Evolutionary conservation across 2,797 vertebrate genomes (phyloP).

Genomic region (Cichlasoma orientale): DNA sequence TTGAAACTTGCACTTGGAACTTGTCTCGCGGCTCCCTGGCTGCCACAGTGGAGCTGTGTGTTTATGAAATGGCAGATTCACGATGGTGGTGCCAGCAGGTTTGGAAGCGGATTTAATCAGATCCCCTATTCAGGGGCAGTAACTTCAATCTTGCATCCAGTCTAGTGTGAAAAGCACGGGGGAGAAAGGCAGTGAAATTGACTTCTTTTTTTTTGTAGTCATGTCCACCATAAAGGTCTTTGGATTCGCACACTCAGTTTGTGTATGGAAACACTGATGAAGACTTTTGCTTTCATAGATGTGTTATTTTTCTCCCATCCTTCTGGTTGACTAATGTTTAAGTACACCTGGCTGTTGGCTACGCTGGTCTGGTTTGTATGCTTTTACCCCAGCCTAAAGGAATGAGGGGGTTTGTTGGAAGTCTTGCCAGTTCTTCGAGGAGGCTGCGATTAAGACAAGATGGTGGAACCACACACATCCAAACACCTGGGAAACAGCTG

Average conservation of each 20-base stretch:
- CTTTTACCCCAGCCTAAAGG: slow-evolving; percentile 64
- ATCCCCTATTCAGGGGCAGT: slow-evolving; percentile 20
- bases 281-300: slow-evolving; percentile 44
- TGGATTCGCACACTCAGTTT: slow-evolving; percentile 18
- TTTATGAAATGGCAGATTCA: slow-evolving; percentile 66
- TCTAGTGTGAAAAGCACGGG: slow-evolving; percentile 20
- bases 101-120: slow-evolving; percentile 32
- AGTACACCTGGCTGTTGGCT: slow-evolving; percentile 68
- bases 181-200: slow-evolving; percentile 18
- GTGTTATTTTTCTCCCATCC: slow-evolving; percentile 50
- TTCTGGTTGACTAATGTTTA: slow-evolving; percentile 57
- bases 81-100: slow-evolving; percentile 56
- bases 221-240: slow-evolving; percentile 10
- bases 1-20: slow-evolving; percentile 75
- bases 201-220: slow-evolving; percentile 27
- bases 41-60: slow-evolving; percentile 64
- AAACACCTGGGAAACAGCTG: slow-evolving; percentile 81
- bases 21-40: slow-evolving; percentile 41
- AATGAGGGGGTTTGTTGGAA: slow-evolving; percentile 72
- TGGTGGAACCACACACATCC: slow-evolving; percentile 74
- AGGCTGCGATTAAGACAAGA: slow-evolving; percentile 74
- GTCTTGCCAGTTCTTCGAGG: slow-evolving; percentile 75
- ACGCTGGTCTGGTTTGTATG: slow-evolving; percentile 45
- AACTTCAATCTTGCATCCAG: slow-evolving; percentile 16
- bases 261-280: slow-evolving; percentile 60